Evolutionary conservation across 2,888 invertebrate genomes (phyloP), one percentile per base, ranked within the genome.

Genomic region (Yponomeuta evonymella): DNA sequence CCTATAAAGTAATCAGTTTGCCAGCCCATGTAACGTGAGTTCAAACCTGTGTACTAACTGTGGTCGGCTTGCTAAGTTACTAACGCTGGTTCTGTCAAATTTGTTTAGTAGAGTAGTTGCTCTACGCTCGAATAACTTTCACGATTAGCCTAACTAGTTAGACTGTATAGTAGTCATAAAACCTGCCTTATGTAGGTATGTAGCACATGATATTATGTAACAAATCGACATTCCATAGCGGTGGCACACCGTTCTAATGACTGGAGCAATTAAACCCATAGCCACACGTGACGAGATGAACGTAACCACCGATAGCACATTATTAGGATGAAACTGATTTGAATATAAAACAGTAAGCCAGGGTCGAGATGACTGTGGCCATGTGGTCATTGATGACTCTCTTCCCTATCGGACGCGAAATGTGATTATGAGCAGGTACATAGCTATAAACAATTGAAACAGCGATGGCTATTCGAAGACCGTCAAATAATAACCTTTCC

Each of bases 101-200:
- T 58, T 15, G 51, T 58, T 51, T 51, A 51, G 12, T 51, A 51
- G 15, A 51, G 51, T 51, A 51, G 15, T 15, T 11, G 15, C 51
- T 58, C 51, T 58, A 58, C 51, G 51, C 51, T 58, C 51, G 51
- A 58, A 58, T 58, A 58, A 58, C 51, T 58, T 58, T 58, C 51
- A 4, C 51, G 51, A 58, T 58, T 58, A 58, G 15, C 51, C 51
- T 58, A 58, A 58, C 51, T 58, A 58, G 51, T 58, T 58, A 58
- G 51, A 58, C 15, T 15, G 12, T 51, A 58, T 51, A 58, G 9
- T 8, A 43, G 43, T 43, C 51, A 15, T 12, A 15, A 58, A 58
- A 58, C 51, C 51, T 58, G 12, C 15, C 51, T 12, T 58, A 43
- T 5, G 6, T 43, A 43, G 51, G 15, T 58, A 58, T 58, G 51